These are phyloP conservation scores for Lordiphosa clarofinis DNA, from an alignment of 1,140 invertebrate genomes.

Conservation along the genomic window DNA sequence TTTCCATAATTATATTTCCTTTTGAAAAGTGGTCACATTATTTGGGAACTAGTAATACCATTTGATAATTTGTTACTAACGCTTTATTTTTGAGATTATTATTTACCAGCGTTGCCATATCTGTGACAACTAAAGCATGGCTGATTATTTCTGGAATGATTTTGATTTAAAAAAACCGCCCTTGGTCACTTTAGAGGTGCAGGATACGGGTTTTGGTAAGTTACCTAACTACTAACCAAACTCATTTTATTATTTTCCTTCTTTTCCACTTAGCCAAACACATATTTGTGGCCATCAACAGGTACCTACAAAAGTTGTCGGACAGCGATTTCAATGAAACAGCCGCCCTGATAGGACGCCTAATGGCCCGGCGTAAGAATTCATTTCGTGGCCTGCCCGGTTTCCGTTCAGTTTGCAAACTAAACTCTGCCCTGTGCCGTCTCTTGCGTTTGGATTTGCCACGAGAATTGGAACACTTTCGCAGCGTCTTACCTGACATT, in stretches of 20 bases:
- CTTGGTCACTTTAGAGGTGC: constrained; percentile 52
- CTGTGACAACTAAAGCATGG: too few species aligned
- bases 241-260: background rate
- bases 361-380: constrained; percentile 70
- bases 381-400: constrained; percentile 65
- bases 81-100: too few species aligned
- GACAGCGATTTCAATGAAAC: constrained; percentile 46
- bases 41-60: too few species aligned
- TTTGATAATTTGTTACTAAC: too few species aligned
- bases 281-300: constrained; percentile 51
- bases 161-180: constrained; percentile 74
- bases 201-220: constrained; percentile 53
- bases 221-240: rapidly evolving
- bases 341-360: constrained; percentile 59
- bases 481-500: constrained; percentile 57
- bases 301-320: constrained; percentile 42
- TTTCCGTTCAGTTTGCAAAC: constrained; percentile 54
- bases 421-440: constrained; percentile 63
- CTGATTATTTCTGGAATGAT: constrained; percentile 68
- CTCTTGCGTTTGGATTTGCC: constrained; percentile 58
- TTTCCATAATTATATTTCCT: constrained; percentile 52
- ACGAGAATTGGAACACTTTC: constrained; percentile 55
- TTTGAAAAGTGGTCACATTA: background rate
- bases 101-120: too few species aligned
- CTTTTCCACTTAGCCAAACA: constrained; percentile 40